phyloP scores from a whole-genome alignment of 2,888 invertebrate genomes.

The Lordiphosa andalusiaca region DNA sequence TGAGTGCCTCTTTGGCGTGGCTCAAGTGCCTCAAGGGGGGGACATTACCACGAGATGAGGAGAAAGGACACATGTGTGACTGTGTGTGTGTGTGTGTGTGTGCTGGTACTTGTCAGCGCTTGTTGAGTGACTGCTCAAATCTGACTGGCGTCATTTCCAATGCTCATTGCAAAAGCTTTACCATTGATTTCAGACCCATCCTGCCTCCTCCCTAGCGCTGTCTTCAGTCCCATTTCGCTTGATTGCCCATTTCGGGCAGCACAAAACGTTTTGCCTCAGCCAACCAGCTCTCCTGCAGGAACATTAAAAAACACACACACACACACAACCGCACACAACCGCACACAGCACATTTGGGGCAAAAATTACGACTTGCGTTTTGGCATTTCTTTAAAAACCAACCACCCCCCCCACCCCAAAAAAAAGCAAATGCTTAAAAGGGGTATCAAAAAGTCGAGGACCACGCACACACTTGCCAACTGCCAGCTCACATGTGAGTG shows the following conservation, averaged over 20 bases:
- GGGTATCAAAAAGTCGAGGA: no score
- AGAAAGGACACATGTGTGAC: not conserved
- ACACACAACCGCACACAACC: not conserved
- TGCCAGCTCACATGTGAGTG: conserved; percentile 10
- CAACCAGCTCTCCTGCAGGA: conserved; percentile 16
- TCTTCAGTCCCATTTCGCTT: conserved; percentile 50
- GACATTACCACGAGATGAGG: conserved; percentile 20
- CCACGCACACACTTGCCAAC: conserved; percentile 23
- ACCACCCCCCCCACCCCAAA: no score
- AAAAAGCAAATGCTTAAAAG: no score
- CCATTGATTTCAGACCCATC: conserved; percentile 44
- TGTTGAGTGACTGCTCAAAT: conserved; percentile 55
- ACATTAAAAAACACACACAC: conserved; percentile 50
- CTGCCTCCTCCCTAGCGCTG: conserved; percentile 10
- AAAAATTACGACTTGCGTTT: conserved; percentile 14
- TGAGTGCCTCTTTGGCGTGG: conserved; percentile 57
- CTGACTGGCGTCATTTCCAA: conserved; percentile 50
- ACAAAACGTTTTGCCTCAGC: conserved; percentile 33
- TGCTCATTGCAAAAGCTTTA: conserved; percentile 52
- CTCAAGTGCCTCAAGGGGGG: conserved; percentile 35
- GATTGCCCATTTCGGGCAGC: conserved; percentile 65
- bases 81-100: conserved; percentile 10
- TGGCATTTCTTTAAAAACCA: no score
- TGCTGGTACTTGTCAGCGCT: conserved; percentile 19
- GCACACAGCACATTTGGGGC: conserved; percentile 8